Conservation (phyloP, 2,888 invertebrate species). For the Heteromyza rotundicornis region DNA sequence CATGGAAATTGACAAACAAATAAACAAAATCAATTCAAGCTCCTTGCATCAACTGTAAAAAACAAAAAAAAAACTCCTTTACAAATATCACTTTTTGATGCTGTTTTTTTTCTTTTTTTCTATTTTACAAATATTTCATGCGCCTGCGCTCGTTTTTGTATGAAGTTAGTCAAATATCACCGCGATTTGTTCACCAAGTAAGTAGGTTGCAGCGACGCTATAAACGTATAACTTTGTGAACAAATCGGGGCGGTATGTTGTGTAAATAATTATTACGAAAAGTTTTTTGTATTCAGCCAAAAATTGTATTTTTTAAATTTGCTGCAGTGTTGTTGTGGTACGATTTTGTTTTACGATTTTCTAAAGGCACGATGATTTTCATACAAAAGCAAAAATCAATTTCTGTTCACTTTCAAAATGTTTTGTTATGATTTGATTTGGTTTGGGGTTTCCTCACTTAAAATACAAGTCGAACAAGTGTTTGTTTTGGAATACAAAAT, state of each 20-base stretch:
- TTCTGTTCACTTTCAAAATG: not conserved
- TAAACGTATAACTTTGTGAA: no score
- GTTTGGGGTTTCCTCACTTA: not conserved
- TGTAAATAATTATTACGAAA: not conserved
- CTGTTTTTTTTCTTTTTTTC: constrained; percentile 47
- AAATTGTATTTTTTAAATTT: not conserved
- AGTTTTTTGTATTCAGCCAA: not conserved
- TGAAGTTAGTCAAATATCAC: no score
- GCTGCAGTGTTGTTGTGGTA: not conserved
- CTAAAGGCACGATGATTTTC: constrained; percentile 34
- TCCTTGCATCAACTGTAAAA: no score
- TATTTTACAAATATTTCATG: constrained; percentile 8
- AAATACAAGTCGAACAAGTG: not conserved
- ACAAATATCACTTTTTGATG: no score
- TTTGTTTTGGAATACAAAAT: no score
- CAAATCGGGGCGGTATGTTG: constrained; percentile 24
- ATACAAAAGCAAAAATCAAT: no score
- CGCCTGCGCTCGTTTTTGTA: constrained; percentile 14
- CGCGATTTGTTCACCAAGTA: no score
- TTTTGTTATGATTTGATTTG: not conserved
- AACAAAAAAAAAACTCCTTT: no score
- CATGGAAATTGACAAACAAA: no score
- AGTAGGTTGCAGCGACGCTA: no score
- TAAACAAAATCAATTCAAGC: no score
- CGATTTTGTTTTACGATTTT: constrained; percentile 8